These are phyloP conservation scores for Heterotilapia buettikoferi DNA, from an alignment of 2,113 vertebrate genomes.

Conservation along the genomic window DNA sequence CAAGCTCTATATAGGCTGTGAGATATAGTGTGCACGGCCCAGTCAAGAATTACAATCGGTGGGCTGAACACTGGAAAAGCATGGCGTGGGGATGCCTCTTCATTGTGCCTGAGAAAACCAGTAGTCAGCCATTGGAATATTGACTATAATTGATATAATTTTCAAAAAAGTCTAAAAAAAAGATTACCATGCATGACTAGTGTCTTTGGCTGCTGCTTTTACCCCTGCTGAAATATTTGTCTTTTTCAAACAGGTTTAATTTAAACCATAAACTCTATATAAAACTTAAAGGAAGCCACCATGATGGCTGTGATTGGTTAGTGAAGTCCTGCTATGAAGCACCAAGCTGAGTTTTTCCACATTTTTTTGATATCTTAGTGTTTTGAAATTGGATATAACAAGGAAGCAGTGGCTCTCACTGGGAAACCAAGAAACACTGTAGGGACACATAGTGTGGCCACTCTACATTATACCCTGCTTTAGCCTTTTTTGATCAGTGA, in stretches of 20 bases:
- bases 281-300: not conserved
- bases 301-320: not conserved
- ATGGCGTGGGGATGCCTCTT: not conserved
- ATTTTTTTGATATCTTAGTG: not conserved
- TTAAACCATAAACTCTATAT: not conserved
- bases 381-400: not conserved
- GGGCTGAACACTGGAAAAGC: not conserved
- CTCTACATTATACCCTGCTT: not conserved
- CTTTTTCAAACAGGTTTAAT: not conserved
- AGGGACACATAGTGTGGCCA: not conserved
- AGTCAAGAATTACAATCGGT: not conserved
- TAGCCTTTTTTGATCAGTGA: not conserved
- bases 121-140: not conserved
- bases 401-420: not conserved
- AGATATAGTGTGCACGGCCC: not conserved
- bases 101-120: not conserved
- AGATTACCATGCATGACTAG: rapidly evolving
- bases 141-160: not conserved
- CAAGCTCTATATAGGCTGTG: not conserved
- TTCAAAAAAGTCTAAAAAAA: not conserved
- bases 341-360: not conserved
- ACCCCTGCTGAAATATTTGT: not conserved
- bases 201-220: not conserved
- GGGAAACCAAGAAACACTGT: not conserved
- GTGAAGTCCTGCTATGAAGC: not conserved